Conservation (phyloP, 2,797 vertebrate genomes). For the Tinamus major region DNA sequence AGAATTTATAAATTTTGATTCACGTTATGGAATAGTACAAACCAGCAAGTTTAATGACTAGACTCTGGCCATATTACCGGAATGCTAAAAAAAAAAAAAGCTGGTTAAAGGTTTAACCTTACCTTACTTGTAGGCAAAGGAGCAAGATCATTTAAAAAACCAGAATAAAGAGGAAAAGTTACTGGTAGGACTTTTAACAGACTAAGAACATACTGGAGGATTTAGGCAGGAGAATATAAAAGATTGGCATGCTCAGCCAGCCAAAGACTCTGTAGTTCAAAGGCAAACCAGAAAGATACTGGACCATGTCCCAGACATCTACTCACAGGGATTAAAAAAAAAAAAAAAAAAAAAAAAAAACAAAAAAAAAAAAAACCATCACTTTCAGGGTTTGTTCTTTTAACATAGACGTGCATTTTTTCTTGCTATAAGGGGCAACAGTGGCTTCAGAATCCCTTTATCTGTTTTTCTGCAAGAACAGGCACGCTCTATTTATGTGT, state of each 20-base stretch:
- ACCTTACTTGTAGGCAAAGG: not conserved
- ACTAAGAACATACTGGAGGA: not conserved
- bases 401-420: not conserved
- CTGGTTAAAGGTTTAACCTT: not conserved
- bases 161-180: not conserved
- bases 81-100: not conserved
- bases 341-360: not conserved
- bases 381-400: not conserved
- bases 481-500: not conserved
- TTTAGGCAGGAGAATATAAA: not conserved
- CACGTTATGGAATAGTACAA: not conserved
- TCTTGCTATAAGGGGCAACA: not conserved
- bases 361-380: not conserved
- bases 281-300: not conserved
- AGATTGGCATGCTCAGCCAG: not conserved
- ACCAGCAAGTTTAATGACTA: not conserved
- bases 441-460: not conserved
- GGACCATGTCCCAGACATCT: not conserved
- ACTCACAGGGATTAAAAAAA: not conserved
- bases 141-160: not conserved
- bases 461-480: not conserved
- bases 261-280: not conserved
- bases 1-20: not conserved
- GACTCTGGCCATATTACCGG: not conserved
- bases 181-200: not conserved